These are phyloP conservation scores for Dolichoris vasculosae DNA, from an alignment of 1,140 invertebrate genomes.

Conservation along the genomic window DNA sequence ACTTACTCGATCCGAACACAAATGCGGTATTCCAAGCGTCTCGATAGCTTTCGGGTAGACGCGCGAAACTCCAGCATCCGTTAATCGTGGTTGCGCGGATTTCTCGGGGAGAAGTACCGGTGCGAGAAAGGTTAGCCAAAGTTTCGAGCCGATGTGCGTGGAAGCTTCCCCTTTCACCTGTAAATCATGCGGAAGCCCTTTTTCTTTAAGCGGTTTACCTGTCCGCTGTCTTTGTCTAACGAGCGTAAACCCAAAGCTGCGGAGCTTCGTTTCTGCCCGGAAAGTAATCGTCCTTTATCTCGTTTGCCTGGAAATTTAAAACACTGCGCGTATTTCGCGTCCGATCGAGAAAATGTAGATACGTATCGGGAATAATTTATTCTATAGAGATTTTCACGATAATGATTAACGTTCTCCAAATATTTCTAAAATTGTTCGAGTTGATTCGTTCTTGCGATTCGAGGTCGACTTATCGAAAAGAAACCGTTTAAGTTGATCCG, in stretches of 20 bases:
- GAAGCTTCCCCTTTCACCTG: not conserved
- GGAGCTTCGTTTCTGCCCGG: not conserved
- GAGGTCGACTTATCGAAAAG: too few relatives aligned
- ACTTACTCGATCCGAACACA: slow-evolving; percentile 31
- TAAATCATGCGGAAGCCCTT: slow-evolving; percentile 32
- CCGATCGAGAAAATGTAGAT: not conserved
- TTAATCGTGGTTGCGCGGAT: slow-evolving; percentile 48
- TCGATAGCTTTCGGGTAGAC: slow-evolving; percentile 49
- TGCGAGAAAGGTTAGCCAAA: too few relatives aligned
- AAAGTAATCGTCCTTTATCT: not conserved
- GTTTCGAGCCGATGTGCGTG: not conserved
- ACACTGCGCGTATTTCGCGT: not conserved
- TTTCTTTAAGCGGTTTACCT: slow-evolving; percentile 19
- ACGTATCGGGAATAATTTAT: not conserved
- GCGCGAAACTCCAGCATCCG: slow-evolving; percentile 11
- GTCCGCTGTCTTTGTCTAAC: not conserved
- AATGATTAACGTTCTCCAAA: too few relatives aligned
- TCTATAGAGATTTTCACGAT: not conserved
- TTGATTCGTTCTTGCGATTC: too few relatives aligned
- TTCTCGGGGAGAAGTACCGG: not conserved
- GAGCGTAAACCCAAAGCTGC: not conserved
- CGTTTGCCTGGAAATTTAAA: not conserved
- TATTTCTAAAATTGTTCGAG: too few relatives aligned
- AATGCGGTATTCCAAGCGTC: slow-evolving; percentile 3
- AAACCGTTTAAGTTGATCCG: too few relatives aligned